phyloP scores from a whole-genome alignment of 2,113 vertebrate species.

The Corydoras sp. region DNA sequence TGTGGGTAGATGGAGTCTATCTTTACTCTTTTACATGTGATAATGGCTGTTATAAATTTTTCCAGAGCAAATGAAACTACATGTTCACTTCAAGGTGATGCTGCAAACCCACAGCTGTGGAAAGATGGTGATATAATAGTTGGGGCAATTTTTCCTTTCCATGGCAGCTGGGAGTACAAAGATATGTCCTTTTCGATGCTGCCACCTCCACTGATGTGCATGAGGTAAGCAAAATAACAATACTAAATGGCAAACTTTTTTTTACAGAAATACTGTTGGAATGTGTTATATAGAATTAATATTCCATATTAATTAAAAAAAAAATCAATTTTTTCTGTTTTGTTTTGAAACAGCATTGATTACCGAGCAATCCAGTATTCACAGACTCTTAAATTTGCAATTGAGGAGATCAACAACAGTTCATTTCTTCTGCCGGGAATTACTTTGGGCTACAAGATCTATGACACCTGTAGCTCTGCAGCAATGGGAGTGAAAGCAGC shows the following conservation, averaged over 20 bases:
- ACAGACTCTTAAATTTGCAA: slow-evolving; percentile 66
- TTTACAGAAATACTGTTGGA: too few species aligned
- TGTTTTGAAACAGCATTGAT: slow-evolving; percentile 53
- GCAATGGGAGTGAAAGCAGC: slow-evolving; percentile 50
- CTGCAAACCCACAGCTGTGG: slow-evolving; percentile 19
- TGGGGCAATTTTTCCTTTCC: slow-evolving; percentile 34
- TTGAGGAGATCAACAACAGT: slow-evolving; percentile 67
- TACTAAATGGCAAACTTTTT: not conserved
- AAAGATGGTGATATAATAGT: slow-evolving; percentile 33
- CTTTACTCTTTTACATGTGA: slow-evolving; percentile 20
- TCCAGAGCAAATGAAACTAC: slow-evolving; percentile 20
- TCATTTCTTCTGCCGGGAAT: slow-evolving; percentile 59
- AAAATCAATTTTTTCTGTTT: not conserved
- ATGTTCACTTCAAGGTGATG: slow-evolving; percentile 7
- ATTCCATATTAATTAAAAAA: not conserved
- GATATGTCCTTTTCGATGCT: slow-evolving; percentile 12
- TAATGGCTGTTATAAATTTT: slow-evolving; percentile 32
- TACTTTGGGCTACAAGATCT: slow-evolving; percentile 61
- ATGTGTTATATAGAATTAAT: not conserved
- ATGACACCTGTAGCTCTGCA: slow-evolving; percentile 60
- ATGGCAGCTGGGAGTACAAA: slow-evolving; percentile 23
- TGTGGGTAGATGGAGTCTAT: not conserved
- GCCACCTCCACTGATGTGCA: slow-evolving; percentile 27
- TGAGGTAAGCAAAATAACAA: slow-evolving; percentile 18
- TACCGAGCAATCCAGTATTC: slow-evolving; percentile 62